Evolutionary conservation across 2,797 vertebrate genomes (phyloP), one percentile per base, ranked within the genome.

Genomic region (Danio tinwini): DNA sequence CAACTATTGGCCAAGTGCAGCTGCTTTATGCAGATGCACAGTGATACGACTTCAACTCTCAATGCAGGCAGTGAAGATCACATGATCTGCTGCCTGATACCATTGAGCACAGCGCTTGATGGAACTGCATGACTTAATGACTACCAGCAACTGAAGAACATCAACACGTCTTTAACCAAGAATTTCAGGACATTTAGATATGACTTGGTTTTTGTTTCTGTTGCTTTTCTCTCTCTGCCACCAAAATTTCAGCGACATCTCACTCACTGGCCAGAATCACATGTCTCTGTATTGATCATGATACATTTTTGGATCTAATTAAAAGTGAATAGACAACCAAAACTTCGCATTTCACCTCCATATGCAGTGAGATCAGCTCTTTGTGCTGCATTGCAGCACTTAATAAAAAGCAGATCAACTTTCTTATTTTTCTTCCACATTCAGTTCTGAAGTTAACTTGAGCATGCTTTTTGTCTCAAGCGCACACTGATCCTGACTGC

Each of bases 381-480:
- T 69, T 53, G 65, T 37, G 13, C 16, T 16, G 45, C 44, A 29
- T 67, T 9, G 21, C 21, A 53, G 29, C 17, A 0, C 17, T 47
- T 17, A 40, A 64, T 62, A 37, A 50, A 50, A 68, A 68, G 69
- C 29, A 53, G 49, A 39, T 69, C 49, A 53, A 69, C 67, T 53
- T 70, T 70, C 49, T 53, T 0, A 1, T 14, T 17, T 75, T 75
- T 76, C 8, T 21, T 55, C 37, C 39, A 5, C 17, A 42, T 8
- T 64, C 47, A 21, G 9, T 17, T 39, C 29, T 69, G 14, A 12
- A 53, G 49, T 42, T 40, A 63, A 52, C 47, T 44, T 2, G 2
- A 76, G 39, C 61, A 11, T 52, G 9, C 37, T 64, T 21, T 55
- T 65, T 3, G 74, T 76, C 50, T 77, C 53, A 56, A 59, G 29